phyloP scores from a whole-genome alignment of 2,888 invertebrate genomes.

The Pandemis corylana region DNA sequence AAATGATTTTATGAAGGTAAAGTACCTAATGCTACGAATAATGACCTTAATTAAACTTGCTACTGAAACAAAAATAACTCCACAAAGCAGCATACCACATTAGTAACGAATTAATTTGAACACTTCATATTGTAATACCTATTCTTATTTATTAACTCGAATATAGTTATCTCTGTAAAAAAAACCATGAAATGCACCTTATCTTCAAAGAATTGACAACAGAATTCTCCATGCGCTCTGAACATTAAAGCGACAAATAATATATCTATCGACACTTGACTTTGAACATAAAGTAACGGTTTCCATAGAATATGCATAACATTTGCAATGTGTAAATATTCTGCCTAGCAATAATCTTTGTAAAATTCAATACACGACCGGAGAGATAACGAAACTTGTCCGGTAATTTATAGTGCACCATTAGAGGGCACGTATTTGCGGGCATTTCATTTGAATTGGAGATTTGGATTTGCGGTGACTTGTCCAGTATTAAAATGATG shows the following conservation, averaged over 20 bases:
- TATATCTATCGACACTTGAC: slow-evolving; percentile 28
- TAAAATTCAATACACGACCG: slow-evolving; percentile 77
- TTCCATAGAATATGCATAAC: slow-evolving; percentile 56
- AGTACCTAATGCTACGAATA: not conserved
- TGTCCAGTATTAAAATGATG: slow-evolving; percentile 82
- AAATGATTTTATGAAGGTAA: not conserved
- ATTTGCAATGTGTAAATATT: slow-evolving; percentile 71
- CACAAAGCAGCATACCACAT: not conserved
- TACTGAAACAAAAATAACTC: not conserved
- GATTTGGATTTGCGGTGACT: slow-evolving; percentile 81
- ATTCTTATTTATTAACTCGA: too few species aligned
- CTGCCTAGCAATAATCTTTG: slow-evolving; percentile 72
- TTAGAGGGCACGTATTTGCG: slow-evolving; percentile 68
- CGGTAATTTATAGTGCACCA: slow-evolving; percentile 78
- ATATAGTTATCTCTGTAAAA: too few species aligned
- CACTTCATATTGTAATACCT: too few species aligned
- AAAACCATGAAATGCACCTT: too few species aligned
- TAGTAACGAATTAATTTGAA: too few species aligned
- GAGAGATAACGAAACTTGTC: slow-evolving; percentile 76
- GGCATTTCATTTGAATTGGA: slow-evolving; percentile 81
- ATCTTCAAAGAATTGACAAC: too few species aligned
- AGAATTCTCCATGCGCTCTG: not conserved
- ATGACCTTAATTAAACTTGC: not conserved
- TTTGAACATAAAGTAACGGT: slow-evolving; percentile 34
- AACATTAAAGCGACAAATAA: slow-evolving; percentile 8